Evolutionary conservation across 2,797 vertebrate genomes (phyloP), one percentile per base, ranked within the genome.

Genomic region (Psittacula derbiana): DNA sequence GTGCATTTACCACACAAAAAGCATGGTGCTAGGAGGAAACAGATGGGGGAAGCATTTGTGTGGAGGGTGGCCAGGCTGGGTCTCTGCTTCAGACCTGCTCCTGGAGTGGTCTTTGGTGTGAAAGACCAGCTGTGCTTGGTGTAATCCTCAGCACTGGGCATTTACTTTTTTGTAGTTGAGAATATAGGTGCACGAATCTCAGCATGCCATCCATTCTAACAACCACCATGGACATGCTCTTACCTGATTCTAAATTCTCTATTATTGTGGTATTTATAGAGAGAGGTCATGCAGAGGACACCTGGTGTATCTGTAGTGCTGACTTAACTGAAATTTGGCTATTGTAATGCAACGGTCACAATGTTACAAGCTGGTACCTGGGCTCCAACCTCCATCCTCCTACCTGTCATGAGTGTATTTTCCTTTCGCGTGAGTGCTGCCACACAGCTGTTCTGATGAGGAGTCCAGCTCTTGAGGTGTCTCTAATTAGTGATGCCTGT

Each of bases 31-130:
- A 4, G n/a, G 20, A 73, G 4, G 12, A 47, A 30, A 10, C 2
- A 2, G 5, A 1, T 2, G 18, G 10, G 30, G 12, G 5, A 12
- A 31, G 14, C 40, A 12, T n/a, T 15, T 2, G 31, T 31, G 19
- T 12, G 8, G 5, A 25, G 0, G 0, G 14, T 2, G 3, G 24
- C 20, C 4, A 4, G 18, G 53, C 31, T 6, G 0, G 2, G 16
- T 6, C 15, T 58, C 4, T 12, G 6, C 24, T 46, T 31, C 50
- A 12, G 30, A 50, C 6, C 10, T 0, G 40, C 40, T 41, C 28
- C 17, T 16, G 67, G 7, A 7, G 16, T 23, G 14, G 19, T 17
- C 17, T 23, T 11, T 15, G 23, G 1, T 8, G 1, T 0, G 6
- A 25, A 43, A 25, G 28, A 19, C 4, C 7, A 23, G 13, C 20